Conservation (phyloP, 2,888 invertebrate genomes). For the Harmothoe impar region DNA sequence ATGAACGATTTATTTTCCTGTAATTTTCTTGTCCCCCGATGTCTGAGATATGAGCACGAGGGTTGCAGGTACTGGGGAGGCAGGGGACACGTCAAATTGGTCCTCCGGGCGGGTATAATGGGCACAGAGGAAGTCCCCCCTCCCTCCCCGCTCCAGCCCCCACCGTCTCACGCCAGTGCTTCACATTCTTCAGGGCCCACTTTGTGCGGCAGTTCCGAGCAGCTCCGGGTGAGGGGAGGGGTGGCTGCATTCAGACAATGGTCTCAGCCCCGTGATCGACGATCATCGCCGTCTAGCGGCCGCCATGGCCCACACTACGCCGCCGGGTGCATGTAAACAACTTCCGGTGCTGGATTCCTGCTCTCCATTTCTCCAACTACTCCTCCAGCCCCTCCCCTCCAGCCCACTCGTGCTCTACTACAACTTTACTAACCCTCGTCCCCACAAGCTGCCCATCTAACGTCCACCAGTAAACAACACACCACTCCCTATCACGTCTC, state of each 20-base stretch:
- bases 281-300: not conserved
- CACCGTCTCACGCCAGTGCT: slow-evolving; percentile 20
- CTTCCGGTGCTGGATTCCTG: slow-evolving; percentile 13
- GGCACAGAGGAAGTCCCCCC: not conserved
- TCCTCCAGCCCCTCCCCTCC: not conserved
- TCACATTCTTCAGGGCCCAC: slow-evolving; percentile 21
- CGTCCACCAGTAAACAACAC: too few species aligned
- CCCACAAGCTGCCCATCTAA: too few species aligned
- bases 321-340: slow-evolving; percentile 35
- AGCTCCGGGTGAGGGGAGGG: too few species aligned
- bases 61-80: slow-evolving; percentile 1
- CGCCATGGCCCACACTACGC: not conserved
- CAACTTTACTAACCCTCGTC: too few species aligned
- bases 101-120: not conserved
- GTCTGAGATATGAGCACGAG: slow-evolving; percentile 33
- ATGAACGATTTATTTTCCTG: slow-evolving; percentile 45
- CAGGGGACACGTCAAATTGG: not conserved
- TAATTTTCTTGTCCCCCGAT: slow-evolving; percentile 36
- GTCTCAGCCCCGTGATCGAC: not conserved
- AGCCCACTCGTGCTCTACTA: not conserved
- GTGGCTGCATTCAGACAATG: not conserved
- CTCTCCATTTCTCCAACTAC: not conserved
- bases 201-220: not conserved
- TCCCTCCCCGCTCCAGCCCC: not conserved
- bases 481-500: too few species aligned